Conservation (phyloP, 2,113 vertebrate genomes). For the Crotalus viridis region DNA sequence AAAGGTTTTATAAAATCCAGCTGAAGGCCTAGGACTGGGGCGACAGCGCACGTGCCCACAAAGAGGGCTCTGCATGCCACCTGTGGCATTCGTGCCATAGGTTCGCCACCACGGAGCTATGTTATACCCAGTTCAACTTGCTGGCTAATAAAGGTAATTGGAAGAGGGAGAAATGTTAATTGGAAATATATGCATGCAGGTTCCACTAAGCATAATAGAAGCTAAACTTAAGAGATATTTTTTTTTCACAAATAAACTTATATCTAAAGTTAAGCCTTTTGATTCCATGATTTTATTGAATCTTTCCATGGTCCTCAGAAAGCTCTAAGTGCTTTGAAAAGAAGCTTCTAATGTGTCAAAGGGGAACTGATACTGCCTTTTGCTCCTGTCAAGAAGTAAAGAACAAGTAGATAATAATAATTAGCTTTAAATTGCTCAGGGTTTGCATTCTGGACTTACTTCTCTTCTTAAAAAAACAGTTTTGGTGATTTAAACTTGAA, state of each 20-base stretch:
- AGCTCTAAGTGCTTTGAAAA: background rate
- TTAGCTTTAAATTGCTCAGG: constrained; percentile 40
- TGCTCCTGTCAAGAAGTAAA: constrained; percentile 15
- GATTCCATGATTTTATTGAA: background rate
- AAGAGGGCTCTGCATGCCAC: too few species aligned
- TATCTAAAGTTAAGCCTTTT: background rate
- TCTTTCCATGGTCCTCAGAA: background rate
- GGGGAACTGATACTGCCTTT: background rate
- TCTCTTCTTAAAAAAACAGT: constrained; percentile 28
- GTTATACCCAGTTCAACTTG: background rate
- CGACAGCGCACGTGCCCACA: too few species aligned
- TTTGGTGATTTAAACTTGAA: constrained; percentile 31
- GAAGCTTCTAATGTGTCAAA: background rate
- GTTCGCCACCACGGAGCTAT: background rate
- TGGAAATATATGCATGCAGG: background rate
- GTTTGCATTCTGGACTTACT: constrained; percentile 40
- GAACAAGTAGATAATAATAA: constrained; percentile 32
- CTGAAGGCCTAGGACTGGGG: too few species aligned
- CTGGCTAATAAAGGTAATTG: background rate
- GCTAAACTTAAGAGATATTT: background rate
- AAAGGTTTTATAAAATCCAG: too few species aligned
- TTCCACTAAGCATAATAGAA: background rate
- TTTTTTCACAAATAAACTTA: background rate
- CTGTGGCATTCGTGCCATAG: too few species aligned
- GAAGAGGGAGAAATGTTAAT: background rate